Conservation (phyloP, 2,888 invertebrate genomes). For the Fragum whitleyi region DNA sequence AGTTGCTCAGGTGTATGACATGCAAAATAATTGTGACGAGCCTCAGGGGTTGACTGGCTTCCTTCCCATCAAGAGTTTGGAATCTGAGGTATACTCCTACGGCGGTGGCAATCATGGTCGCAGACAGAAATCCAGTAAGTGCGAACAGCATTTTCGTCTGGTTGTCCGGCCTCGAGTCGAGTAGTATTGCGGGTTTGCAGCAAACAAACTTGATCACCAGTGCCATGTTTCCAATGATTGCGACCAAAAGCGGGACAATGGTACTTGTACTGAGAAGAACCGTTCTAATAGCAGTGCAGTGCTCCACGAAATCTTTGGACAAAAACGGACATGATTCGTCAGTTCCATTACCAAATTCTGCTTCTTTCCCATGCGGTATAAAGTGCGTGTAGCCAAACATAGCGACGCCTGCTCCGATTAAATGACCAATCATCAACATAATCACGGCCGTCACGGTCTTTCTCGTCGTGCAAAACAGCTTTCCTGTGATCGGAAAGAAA, state of each 20-base stretch:
- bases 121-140: too few relatives aligned
- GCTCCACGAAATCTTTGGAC: background rate
- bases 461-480: background rate
- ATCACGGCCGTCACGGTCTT: background rate
- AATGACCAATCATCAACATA: background rate
- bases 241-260: background rate
- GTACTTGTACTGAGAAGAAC: background rate
- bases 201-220: background rate
- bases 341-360: too few relatives aligned
- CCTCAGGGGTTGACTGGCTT: too few relatives aligned
- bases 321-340: background rate
- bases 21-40: too few relatives aligned
- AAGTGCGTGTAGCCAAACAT: background rate
- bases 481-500: background rate
- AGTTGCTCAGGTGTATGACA: too few relatives aligned
- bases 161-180: background rate
- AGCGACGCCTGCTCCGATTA: background rate
- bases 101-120: too few relatives aligned
- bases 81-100: too few relatives aligned
- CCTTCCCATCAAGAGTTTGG: too few relatives aligned
- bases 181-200: background rate
- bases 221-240: background rate
- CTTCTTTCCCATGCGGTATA: background rate
- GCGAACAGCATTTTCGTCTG: too few relatives aligned
- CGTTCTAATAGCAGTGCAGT: background rate